Percentiles rank a stretch among this genome's conserved stretches.
Evolutionary conservation across 2,888 invertebrate species (phyloP).

Genomic region (Zaprionus lineosus): DNA sequence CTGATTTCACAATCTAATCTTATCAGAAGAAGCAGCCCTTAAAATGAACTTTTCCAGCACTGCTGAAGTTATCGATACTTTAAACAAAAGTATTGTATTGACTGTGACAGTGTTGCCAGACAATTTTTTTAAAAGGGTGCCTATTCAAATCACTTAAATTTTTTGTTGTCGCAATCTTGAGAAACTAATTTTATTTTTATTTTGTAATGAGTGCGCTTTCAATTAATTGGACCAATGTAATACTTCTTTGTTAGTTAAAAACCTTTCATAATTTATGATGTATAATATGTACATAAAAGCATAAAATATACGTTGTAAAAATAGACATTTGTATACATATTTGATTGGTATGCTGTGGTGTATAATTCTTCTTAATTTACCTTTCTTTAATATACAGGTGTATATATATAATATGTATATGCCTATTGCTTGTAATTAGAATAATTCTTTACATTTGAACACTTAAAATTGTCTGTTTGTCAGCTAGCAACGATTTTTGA

Average conservation of each 20-base stretch:
- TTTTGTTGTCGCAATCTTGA: neutral
- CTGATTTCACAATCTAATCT: conserved; percentile 55
- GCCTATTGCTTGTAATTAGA: conserved; percentile 67
- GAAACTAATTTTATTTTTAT: neutral
- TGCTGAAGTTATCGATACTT: conserved; percentile 20
- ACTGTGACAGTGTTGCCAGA: conserved; percentile 28
- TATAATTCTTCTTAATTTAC: conserved; percentile 32
- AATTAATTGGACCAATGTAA: conserved; percentile 67
- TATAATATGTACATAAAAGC: conserved; percentile 62
- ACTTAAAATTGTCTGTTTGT: conserved; percentile 55
- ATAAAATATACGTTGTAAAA: conserved; percentile 73
- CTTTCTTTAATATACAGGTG: conserved; percentile 27
- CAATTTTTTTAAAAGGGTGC: no score
- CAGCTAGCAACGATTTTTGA: conserved; percentile 45
- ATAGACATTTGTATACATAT: conserved; percentile 48
- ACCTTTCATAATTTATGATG: conserved; percentile 49
- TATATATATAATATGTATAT: conserved; percentile 39
- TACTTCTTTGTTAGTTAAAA: conserved; percentile 61
- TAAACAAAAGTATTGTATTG: no score
- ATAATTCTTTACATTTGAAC: conserved; percentile 69
- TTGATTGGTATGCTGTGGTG: conserved; percentile 55
- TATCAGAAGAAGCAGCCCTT: conserved; percentile 11
- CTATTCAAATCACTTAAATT: no score
- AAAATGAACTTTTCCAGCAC: conserved; percentile 28
- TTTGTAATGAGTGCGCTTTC: conserved; percentile 46